Evolutionary conservation across 2,888 invertebrate species (phyloP).

Genomic region (Athripsodes cinereus): DNA sequence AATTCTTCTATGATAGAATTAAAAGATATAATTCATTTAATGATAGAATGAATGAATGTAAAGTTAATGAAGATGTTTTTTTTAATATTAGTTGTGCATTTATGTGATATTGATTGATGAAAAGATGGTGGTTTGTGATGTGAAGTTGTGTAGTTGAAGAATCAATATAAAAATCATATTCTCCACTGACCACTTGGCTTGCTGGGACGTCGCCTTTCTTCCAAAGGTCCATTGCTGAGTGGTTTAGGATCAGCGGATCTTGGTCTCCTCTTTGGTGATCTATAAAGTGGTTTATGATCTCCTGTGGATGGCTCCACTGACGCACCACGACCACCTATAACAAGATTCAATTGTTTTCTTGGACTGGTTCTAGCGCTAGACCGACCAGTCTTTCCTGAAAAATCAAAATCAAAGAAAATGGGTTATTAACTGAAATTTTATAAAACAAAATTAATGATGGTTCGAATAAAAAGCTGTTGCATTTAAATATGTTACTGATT

Average conservation of each 20-base stretch:
- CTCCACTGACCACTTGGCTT: constrained; percentile 51
- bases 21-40: too few species aligned
- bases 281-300: constrained; percentile 51
- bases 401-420: constrained; percentile 1
- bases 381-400: constrained; percentile 26
- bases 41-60: too few species aligned
- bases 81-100: too few species aligned
- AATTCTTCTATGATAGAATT: too few species aligned
- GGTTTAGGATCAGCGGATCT: constrained; percentile 54
- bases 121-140: too few species aligned
- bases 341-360: constrained; percentile 25
- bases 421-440: background rate
- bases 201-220: constrained; percentile 62
- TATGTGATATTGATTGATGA: too few species aligned
- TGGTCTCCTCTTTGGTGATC: constrained; percentile 73
- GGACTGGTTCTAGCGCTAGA: constrained; percentile 23
- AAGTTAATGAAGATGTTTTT: too few species aligned
- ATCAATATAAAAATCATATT: too few species aligned
- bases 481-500: too few species aligned
- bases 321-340: constrained; percentile 36
- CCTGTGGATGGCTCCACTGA: constrained; percentile 60
- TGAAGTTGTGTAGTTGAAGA: too few species aligned
- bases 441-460: too few species aligned
- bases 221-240: constrained; percentile 37
- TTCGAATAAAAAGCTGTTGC: too few species aligned